Evolutionary conservation across 2,113 vertebrate species (phyloP).

Genomic region (Carassius auratus): DNA sequence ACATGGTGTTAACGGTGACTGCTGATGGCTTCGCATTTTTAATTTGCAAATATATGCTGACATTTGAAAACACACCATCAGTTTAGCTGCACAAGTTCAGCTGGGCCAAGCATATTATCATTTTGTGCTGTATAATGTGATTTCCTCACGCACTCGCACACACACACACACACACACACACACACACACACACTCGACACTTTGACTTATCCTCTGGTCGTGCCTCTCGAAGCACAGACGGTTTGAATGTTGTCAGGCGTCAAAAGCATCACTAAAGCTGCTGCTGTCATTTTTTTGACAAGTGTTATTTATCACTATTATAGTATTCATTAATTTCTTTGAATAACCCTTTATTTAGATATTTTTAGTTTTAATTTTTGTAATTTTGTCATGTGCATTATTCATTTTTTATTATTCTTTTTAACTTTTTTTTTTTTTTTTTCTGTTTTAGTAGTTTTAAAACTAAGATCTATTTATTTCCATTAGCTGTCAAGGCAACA

Average conservation of each 20-base stretch:
- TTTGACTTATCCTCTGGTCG: slow-evolving; percentile 1
- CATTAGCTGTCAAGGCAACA: neutral
- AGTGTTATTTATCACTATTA: neutral
- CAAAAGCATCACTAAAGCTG: slow-evolving; percentile 36
- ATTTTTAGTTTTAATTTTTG: neutral
- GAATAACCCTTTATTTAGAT: neutral
- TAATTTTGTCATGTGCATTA: neutral
- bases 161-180: slow-evolving; percentile 45
- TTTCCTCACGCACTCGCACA: slow-evolving; percentile 66
- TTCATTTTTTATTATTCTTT: neutral
- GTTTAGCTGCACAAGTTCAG: slow-evolving; percentile 74
- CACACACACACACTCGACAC: slow-evolving; percentile 13
- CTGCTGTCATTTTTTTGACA: neutral
- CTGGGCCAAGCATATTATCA: slow-evolving; percentile 77
- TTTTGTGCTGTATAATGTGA: slow-evolving; percentile 77
- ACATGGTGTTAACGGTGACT: slow-evolving; percentile 66
- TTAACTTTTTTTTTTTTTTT: neutral
- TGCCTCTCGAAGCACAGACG: slow-evolving; percentile 41
- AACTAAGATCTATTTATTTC: neutral
- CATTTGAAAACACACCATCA: slow-evolving; percentile 78
- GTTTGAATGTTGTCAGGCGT: slow-evolving; percentile 42
- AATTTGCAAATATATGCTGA: slow-evolving; percentile 84
- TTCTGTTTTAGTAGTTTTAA: neutral
- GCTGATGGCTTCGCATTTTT: slow-evolving; percentile 73
- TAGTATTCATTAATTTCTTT: neutral